A percentile compares a stretch with the other conserved stretches of the same genome.
phyloP scores from a whole-genome alignment of 2,888 invertebrate genomes.

The Itoplectis maculator region DNA sequence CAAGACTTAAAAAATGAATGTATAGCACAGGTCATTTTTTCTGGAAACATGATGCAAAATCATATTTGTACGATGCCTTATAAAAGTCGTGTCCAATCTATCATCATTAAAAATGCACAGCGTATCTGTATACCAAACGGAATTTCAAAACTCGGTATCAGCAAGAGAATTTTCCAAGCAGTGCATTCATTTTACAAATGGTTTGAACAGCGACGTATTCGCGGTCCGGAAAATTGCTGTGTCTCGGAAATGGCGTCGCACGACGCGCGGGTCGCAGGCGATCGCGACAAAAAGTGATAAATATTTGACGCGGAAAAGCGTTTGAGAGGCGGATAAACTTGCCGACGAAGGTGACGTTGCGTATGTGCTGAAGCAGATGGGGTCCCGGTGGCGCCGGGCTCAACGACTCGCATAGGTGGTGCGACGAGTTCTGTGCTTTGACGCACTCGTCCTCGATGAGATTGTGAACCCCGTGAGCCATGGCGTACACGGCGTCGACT shows the following conservation, averaged over 20 bases:
- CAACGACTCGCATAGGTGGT: slow-evolving; percentile 84
- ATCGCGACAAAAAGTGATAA: not conserved
- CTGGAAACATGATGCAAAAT: no score
- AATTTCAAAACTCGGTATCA: no score
- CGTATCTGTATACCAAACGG: no score
- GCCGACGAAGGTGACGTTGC: slow-evolving; percentile 87
- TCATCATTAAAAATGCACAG: no score
- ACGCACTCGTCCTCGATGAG: slow-evolving; percentile 87
- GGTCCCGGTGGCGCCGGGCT: slow-evolving; percentile 86
- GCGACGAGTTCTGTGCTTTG: slow-evolving; percentile 77
- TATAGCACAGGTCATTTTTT: no score
- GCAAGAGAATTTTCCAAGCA: no score
- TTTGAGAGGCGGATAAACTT: slow-evolving; percentile 63
- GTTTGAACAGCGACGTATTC: no score
- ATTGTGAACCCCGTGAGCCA: slow-evolving; percentile 90
- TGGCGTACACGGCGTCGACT: slow-evolving; percentile 92
- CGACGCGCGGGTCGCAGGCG: no score
- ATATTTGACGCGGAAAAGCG: not conserved
- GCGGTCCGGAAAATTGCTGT: slow-evolving; percentile 20
- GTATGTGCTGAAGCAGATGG: slow-evolving; percentile 87
- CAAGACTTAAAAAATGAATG: no score
- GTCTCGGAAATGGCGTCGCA: not conserved
- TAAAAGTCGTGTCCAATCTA: no score
- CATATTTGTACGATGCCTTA: no score
- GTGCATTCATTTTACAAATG: no score